Evolutionary conservation across 1,140 invertebrate species (phyloP).

Genomic region (Vanessa tameamea): DNA sequence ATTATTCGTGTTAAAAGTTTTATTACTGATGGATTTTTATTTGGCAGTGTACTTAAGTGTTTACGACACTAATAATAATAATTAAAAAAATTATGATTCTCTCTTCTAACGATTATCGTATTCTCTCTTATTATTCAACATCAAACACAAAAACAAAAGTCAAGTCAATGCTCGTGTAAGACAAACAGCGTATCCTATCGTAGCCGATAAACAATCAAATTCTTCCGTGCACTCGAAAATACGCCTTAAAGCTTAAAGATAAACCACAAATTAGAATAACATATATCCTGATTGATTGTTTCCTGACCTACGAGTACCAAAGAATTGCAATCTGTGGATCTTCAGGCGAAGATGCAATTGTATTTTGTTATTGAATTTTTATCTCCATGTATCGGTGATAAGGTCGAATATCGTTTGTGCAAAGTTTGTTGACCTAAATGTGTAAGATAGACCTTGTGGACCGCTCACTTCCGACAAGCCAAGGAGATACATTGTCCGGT

Average conservation of each 20-base stretch:
- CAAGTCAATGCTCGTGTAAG: neutral
- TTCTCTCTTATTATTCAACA: no score
- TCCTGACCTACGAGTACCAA: conserved; percentile 1
- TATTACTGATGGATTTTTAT: no score
- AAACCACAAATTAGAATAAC: neutral
- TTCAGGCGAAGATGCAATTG: neutral
- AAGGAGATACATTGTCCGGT: conserved; percentile 8
- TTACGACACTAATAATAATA: no score
- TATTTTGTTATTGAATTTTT: neutral
- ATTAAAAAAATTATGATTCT: no score
- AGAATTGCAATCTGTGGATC: conserved; percentile 5
- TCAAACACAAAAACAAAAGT: no score
- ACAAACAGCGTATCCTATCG: neutral
- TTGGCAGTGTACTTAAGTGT: no score
- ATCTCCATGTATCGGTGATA: neutral
- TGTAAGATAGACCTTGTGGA: conserved; percentile 2
- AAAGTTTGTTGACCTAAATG: conserved; percentile 11
- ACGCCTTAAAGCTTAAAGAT: neutral
- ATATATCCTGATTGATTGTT: neutral
- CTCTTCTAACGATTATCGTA: no score
- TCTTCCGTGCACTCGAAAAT: neutral
- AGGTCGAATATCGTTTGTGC: neutral
- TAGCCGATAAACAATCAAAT: neutral
- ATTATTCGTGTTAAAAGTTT: no score
- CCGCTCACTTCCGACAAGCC: conserved; percentile 27